Evolutionary conservation across 2,797 vertebrate species (phyloP), one percentile per base, ranked within the genome.

Genomic region (Semaprochilodus insignis): DNA sequence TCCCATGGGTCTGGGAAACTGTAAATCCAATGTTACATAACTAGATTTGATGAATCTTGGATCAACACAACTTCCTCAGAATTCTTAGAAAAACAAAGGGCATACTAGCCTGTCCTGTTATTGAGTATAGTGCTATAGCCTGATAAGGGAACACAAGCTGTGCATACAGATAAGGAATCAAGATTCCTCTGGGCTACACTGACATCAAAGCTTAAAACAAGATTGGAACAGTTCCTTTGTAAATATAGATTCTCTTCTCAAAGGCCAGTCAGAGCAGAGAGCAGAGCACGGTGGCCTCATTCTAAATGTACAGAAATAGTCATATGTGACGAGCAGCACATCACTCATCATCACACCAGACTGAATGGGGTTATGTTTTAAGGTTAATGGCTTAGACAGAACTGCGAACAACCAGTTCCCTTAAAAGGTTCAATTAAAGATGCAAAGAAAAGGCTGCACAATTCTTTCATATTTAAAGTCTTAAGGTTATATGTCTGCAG

Each of bases 221-320:
- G 52, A 55, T 21, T 57, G 71, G 34, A 25, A 73, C 7, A 65
- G 25, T 8, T 27, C 55, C 60, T 67, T 69, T 62, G 66, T 25
- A 59, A 51, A 69, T 65, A 65, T 63, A 69, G 62, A 14, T 66
- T 66, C 19, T 66, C 23, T 59, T 71, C 27, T 60, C 23, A 34
- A 79, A 55, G 34, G 23, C 17, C 23, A 80, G 27, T 62, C 62
- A 70, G 31, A 80, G 54, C 51, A 75, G 77, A 63, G 77, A 74
- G 70, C 77, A 84, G 63, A 23, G 55, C 63, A 74, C 48, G 63
- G 57, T 87, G 87, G 27, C 85, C 87, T 88, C 77, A 62, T 88
- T 88, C 34, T 80, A 65, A 74, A 71, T 86, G 15, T 80, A 88
- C 85, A 78, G 78, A 88, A 88, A 88, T 85, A 88, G 87, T 84